These are phyloP conservation scores for Ditylenchus dipsaci DNA, from an alignment of 1,140 invertebrate genomes.

Conservation along the genomic window DNA sequence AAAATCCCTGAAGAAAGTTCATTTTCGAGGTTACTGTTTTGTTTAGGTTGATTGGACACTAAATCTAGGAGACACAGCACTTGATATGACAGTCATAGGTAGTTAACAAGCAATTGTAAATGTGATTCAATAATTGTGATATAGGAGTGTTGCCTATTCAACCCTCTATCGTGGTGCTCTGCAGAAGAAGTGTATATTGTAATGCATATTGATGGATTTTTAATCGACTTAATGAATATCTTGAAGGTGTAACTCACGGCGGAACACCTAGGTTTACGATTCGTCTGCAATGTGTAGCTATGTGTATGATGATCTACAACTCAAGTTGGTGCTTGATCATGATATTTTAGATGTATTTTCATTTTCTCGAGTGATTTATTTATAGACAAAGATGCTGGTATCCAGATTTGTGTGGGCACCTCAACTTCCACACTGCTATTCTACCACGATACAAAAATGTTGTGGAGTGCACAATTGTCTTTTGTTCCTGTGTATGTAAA, in stretches of 20 bases:
- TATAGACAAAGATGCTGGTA: conserved; percentile 30
- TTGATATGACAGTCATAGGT: conserved; percentile 30
- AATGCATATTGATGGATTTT: not conserved
- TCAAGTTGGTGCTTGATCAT: conserved; percentile 18
- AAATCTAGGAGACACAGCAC: conserved; percentile 43
- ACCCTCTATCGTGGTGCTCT: conserved; percentile 44
- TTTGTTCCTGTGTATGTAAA: conserved; percentile 30
- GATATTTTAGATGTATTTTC: not conserved
- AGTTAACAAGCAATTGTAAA: too few relatives aligned
- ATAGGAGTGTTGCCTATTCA: conserved; percentile 28
- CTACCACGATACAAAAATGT: conserved; percentile 32
- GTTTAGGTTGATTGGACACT: conserved; percentile 40
- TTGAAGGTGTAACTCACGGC: conserved; percentile 35
- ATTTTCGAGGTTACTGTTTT: too few relatives aligned
- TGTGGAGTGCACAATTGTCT: conserved; percentile 41
- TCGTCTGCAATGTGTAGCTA: conserved; percentile 37
- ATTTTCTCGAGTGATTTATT: not conserved
- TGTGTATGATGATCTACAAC: conserved; percentile 28
- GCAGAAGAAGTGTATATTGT: conserved; percentile 37
- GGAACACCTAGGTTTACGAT: conserved; percentile 36
- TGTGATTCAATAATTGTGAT: too few relatives aligned
- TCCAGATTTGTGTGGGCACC: conserved; percentile 37
- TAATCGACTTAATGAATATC: not conserved
- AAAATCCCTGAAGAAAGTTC: too few relatives aligned
- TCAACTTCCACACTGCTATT: conserved; percentile 41